A percentile compares a stretch with the other conserved stretches of the same genome.
Conservation (phyloP, 2,113 vertebrate species). For the Trematocara variabile region DNA sequence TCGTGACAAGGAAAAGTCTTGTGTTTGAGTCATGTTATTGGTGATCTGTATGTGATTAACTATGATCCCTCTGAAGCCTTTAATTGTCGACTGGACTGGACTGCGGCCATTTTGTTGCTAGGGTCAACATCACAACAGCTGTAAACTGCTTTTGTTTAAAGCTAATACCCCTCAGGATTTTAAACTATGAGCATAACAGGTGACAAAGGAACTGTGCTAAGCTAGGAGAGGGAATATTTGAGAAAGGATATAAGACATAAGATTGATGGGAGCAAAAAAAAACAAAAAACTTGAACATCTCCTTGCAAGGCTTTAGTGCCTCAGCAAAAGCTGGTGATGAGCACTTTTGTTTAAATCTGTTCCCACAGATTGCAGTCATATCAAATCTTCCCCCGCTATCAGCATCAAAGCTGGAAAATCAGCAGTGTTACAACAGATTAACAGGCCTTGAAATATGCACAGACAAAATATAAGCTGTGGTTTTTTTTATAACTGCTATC, state of each 20-base stretch:
- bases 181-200: neutral
- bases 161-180: neutral
- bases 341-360: neutral
- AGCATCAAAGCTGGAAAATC: conserved; percentile 51
- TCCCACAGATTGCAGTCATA: conserved; percentile 34
- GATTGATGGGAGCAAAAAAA: neutral
- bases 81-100: neutral
- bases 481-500: conserved; percentile 47
- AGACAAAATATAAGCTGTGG: conserved; percentile 63
- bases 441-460: conserved; percentile 45
- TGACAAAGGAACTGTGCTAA: neutral
- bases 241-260: neutral
- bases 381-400: conserved; percentile 32
- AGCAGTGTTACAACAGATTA: conserved; percentile 39
- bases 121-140: neutral
- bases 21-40: neutral
- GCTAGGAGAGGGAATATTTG: neutral
- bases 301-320: neutral
- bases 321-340: neutral
- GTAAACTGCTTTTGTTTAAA: neutral
- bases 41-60: neutral
- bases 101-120: neutral
- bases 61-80: neutral
- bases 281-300: neutral
- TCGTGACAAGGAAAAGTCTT: neutral